Evolutionary conservation across 2,888 invertebrate species (phyloP).

Genomic region (Caenorhabditis becei): DNA sequence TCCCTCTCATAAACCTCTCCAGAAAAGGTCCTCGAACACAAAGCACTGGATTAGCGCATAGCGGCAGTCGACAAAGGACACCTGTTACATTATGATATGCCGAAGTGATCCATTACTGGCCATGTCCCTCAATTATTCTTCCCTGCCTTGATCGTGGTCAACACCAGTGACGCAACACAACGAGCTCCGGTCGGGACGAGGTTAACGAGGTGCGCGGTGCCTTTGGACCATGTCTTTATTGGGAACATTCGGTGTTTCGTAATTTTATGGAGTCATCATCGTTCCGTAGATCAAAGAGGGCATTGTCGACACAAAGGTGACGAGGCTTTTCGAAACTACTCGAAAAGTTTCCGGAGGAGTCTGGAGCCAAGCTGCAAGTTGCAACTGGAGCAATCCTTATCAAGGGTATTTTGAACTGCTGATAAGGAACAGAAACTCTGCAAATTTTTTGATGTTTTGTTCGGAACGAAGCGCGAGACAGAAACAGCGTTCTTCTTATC

Average conservation of each 20-base stretch:
- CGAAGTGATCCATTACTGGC: conserved; percentile 43
- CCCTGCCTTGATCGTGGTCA: not conserved
- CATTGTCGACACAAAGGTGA: conserved; percentile 11
- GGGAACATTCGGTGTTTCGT: conserved; percentile 37
- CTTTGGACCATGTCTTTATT: conserved; percentile 31
- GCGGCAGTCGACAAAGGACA: conserved; percentile 47
- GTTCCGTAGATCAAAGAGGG: conserved; percentile 15
- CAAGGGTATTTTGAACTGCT: conserved; percentile 13
- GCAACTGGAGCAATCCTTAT: conserved; percentile 6
- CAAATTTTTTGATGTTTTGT: conserved; percentile 6
- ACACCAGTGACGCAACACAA: conserved; percentile 44
- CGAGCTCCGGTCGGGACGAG: conserved; percentile 34
- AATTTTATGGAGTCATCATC: conserved; percentile 48
- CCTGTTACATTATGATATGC: conserved; percentile 57
- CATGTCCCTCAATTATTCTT: conserved; percentile 30
- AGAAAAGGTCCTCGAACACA: not conserved
- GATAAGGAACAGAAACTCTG: not conserved
- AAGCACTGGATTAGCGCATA: conserved; percentile 40
- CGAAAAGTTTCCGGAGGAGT: not conserved
- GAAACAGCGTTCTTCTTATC: conserved; percentile 43
- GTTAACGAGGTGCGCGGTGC: conserved; percentile 57
- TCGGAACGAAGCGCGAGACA: conserved; percentile 8
- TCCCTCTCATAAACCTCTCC: conserved; percentile 4
- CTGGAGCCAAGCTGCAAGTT: conserved; percentile 25
- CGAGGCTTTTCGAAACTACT: conserved; percentile 30